Base-by-base conservation (phyloP, 2,888 invertebrate genomes). In the Phyto melanocephala region DNA sequence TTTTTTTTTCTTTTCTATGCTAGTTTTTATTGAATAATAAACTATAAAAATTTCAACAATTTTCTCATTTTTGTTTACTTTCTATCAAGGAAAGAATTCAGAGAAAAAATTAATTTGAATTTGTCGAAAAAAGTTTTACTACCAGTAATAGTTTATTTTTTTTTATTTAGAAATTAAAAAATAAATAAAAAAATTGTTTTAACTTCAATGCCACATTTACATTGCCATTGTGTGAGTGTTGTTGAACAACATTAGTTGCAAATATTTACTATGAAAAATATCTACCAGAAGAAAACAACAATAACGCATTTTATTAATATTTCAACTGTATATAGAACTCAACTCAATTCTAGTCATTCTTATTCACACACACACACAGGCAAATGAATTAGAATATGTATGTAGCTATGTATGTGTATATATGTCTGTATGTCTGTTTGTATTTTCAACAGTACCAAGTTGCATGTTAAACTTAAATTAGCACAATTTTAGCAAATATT, bases 381-480 rank as follows among this genome's bases (percentile, higher is more conserved):
- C 15, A 45, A 45, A 45, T 45, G 45, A 2, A 17, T 15, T 45
- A 11, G 11, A 28, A 28, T 28, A 28, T 28, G 28, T 28, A 5
- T 28, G 28, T 28, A 28, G 28, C 4, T 28, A 28, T 28, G 28
- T 28, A 6, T 28, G 3, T 28, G 28, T 28, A 5, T 28, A 28
- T 28, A 5, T 6, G 6, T 28, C 3, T 3, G 6, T 5, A 28
- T 28, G 28, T n/a, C n/a, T n/a, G n/a, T n/a, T n/a, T n/a, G n/a
- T n/a, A n/a, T n/a, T n/a, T n/a, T n/a, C 50, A 37, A 50, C 60
- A 40, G 40, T n/a, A 50, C 13, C 50, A 40, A 50, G 40, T 72
- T 72, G 72, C 72, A 72, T 72, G 72, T 50, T 62, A 50, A 62
- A 62, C 60, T 40, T 50, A 72, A 62, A 62, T 72, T 72, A 62